Percentiles rank a stretch among this genome's conserved stretches.
Conservation (phyloP, 37 sponge, comb jelly and placozoan genomes). For the Bolinopsis microptera region DNA sequence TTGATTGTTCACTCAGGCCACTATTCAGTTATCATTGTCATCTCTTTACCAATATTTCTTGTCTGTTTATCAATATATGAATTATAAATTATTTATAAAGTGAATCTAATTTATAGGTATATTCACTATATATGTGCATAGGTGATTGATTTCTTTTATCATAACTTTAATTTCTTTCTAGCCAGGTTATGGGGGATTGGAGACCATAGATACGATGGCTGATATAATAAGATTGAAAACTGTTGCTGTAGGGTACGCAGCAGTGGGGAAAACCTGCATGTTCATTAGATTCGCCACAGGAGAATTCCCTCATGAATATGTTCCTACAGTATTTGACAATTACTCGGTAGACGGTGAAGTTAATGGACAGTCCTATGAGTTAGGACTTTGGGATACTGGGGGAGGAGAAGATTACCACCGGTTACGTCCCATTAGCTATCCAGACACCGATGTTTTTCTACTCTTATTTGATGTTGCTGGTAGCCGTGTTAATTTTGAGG, state of each 20-base stretch:
- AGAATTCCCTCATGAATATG: background rate
- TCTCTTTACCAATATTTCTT: no score
- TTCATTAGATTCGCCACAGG: background rate
- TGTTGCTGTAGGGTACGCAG: background rate
- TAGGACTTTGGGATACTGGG: background rate
- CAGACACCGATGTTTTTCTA: background rate
- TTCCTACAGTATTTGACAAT: constrained; percentile 12
- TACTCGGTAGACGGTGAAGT: background rate
- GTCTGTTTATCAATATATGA: no score
- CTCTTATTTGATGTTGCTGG: background rate
- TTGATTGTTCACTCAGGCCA: no score
- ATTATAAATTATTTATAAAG: no score
- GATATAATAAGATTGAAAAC: no score
- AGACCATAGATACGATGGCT: no score
- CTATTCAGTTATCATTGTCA: no score
- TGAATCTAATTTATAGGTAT: no score
- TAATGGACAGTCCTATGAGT: background rate
- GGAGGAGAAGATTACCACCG: background rate
- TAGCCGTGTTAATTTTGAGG: background rate
- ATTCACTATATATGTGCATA: no score
- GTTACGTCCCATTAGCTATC: background rate
- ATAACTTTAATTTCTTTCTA: no score
- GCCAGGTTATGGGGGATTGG: no score
- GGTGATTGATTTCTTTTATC: no score
- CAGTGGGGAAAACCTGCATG: background rate